Evolutionary conservation across 2,113 vertebrate species (phyloP).

Genomic region (Eupsittula cactorum): DNA sequence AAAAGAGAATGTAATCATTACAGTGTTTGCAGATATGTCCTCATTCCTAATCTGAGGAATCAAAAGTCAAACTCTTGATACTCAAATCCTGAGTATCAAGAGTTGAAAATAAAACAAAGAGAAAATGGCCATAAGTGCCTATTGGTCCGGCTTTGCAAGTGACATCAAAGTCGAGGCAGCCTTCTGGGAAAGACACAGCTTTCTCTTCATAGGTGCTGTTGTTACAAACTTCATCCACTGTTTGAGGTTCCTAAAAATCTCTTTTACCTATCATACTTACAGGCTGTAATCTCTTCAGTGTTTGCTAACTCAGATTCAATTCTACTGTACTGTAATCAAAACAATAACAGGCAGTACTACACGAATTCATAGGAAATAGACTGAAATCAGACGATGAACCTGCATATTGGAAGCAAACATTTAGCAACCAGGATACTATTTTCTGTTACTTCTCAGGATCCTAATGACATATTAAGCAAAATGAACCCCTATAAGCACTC

Average conservation of each 20-base stretch:
- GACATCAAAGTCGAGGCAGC: background rate
- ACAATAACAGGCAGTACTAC: background rate
- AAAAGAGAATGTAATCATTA: background rate
- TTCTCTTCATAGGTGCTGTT: background rate
- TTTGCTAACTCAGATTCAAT: background rate
- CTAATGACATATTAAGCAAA: background rate
- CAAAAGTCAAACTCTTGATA: background rate
- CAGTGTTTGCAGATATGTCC: background rate
- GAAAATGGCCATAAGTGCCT: background rate
- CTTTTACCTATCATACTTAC: background rate
- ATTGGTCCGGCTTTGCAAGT: background rate
- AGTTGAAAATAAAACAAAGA: background rate
- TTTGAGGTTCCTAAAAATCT: background rate
- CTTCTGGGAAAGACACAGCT: background rate
- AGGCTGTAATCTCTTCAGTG: background rate
- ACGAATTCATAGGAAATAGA: background rate
- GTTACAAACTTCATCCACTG: background rate
- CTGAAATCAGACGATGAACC: background rate
- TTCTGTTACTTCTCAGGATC: background rate
- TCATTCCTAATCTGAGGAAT: background rate
- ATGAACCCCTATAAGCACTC: background rate
- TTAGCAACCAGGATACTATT: background rate
- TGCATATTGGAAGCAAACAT: background rate
- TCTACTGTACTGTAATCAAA: background rate
- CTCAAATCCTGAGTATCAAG: background rate